Percentiles rank a stretch among this genome's conserved stretches.
Conservation (phyloP, 2,888 invertebrate genomes). For the Macaria liturata region DNA sequence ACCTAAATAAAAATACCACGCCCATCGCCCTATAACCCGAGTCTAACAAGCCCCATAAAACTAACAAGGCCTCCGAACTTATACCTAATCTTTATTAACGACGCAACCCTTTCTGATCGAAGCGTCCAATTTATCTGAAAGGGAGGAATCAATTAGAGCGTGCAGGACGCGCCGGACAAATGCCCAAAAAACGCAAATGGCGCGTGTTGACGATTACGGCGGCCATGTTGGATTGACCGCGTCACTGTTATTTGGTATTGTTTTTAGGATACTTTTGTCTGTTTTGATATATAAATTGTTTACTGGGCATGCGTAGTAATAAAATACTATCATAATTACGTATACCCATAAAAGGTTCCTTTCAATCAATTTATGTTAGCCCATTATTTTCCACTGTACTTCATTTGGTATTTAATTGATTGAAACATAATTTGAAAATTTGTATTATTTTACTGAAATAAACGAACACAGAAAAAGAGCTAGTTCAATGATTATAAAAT, state of each 20-base stretch:
- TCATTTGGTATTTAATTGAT: too few relatives aligned
- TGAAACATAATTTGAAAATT: too few relatives aligned
- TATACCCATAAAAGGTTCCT: too few relatives aligned
- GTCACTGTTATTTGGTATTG: slow-evolving; percentile 11
- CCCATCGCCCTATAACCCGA: too few relatives aligned
- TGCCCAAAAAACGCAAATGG: slow-evolving; percentile 76
- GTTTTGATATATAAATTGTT: neutral
- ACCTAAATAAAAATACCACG: too few relatives aligned
- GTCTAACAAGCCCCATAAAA: too few relatives aligned
- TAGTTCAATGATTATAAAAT: too few relatives aligned
- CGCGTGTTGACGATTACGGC: slow-evolving; percentile 57
- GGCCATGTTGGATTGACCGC: slow-evolving; percentile 52
- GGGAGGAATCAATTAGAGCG: slow-evolving; percentile 69
- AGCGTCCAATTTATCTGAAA: slow-evolving; percentile 54
- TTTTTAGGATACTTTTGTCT: neutral
- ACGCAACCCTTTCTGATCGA: slow-evolving; percentile 38
- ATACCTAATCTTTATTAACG: slow-evolving; percentile 23
- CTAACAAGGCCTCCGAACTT: neutral
- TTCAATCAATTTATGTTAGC: too few relatives aligned
- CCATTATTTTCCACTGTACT: too few relatives aligned
- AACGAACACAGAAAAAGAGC: too few relatives aligned
- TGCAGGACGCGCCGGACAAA: slow-evolving; percentile 66
- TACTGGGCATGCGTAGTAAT: neutral
- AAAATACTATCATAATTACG: too few relatives aligned
- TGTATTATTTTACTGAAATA: too few relatives aligned